Percentiles rank a stretch among this genome's conserved stretches.
phyloP scores from a whole-genome alignment of 2,797 vertebrate genomes.

The Pangasius krempfi region DNA sequence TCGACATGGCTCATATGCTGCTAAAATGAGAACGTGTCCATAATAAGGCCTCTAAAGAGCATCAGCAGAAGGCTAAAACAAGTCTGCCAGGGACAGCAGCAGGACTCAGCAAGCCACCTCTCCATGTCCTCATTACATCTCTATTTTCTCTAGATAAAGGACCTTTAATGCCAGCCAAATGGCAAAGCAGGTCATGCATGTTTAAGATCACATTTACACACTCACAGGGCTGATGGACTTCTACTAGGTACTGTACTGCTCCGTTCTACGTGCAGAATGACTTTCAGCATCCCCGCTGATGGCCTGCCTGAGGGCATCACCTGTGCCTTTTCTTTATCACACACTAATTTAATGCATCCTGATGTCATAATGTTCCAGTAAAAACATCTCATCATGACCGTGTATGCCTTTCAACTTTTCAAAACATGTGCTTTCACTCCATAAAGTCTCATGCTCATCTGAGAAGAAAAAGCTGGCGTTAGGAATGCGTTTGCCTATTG shows the following conservation, averaged over 20 bases:
- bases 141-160: conserved; percentile 38
- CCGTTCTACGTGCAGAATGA: not conserved
- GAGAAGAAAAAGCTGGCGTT: conserved; percentile 61
- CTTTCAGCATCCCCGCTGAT: conserved; percentile 11
- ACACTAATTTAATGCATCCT: conserved; percentile 43
- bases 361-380: conserved; percentile 48
- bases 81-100: conserved; percentile 40
- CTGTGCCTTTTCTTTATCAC: conserved; percentile 40
- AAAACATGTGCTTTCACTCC: conserved; percentile 69
- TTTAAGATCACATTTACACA: conserved; percentile 19
- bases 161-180: conserved; percentile 20
- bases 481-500: conserved; percentile 66
- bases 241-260: not conserved
- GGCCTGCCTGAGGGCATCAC: conserved; percentile 14
- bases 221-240: not conserved
- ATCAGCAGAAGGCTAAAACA: conserved; percentile 36
- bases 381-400: conserved; percentile 42
- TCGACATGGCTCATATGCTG: conserved; percentile 46
- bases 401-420: conserved; percentile 69
- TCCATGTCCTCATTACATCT: conserved; percentile 37
- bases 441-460: conserved; percentile 66
- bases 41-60: conserved; percentile 45
- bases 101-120: conserved; percentile 10
- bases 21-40: conserved; percentile 39
- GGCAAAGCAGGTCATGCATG: not conserved